Conservation (phyloP, 2,113 vertebrate species). For the Rhynchomys soricoides region DNA sequence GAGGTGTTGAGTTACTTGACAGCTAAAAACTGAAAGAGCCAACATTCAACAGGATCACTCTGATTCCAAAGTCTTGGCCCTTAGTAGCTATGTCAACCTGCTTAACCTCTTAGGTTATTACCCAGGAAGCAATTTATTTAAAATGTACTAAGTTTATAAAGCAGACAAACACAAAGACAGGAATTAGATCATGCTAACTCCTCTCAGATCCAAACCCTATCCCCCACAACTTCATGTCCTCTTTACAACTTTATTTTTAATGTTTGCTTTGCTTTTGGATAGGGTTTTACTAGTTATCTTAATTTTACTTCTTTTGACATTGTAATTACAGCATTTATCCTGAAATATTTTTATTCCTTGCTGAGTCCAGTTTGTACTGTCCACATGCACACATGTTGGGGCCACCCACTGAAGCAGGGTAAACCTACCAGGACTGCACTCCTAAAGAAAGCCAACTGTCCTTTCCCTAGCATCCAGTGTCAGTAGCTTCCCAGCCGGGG, state of each 20-base stretch:
- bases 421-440: neutral
- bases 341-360: neutral
- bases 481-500: neutral
- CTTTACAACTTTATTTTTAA: neutral
- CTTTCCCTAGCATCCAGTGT: no score
- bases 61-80: neutral
- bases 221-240: neutral
- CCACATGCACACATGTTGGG: neutral
- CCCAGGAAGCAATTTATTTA: neutral
- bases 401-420: no score
- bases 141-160: neutral
- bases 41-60: neutral
- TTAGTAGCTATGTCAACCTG: neutral
- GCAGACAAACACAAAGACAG: neutral
- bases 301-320: neutral
- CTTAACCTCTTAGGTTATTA: neutral
- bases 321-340: neutral
- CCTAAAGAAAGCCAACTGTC: no score
- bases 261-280: neutral
- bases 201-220: no score
- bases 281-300: neutral
- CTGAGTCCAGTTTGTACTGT: neutral
- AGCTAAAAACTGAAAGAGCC: neutral
- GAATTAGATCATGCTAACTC: neutral
- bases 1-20: neutral